Percentiles rank a stretch among this genome's conserved stretches.
Conservation (phyloP, 2,888 invertebrate genomes). For the Cremastobaeus sp. region DNA sequence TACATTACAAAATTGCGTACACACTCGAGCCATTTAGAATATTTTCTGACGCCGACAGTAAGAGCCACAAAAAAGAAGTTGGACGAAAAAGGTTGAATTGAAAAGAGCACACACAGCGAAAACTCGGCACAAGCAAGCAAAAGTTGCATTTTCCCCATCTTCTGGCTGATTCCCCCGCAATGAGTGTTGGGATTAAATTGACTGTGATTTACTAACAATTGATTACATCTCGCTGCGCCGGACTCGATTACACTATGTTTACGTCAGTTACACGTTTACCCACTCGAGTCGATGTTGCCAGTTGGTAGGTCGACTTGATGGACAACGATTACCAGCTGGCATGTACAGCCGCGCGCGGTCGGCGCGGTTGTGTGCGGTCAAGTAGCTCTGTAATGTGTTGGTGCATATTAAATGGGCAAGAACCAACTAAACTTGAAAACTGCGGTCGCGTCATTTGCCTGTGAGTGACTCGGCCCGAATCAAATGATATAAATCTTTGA, state of each 20-base stretch:
- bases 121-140: background rate
- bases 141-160: background rate
- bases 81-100: too few relatives aligned
- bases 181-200: constrained; percentile 63
- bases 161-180: constrained; percentile 7
- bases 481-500: too few relatives aligned
- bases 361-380: constrained; percentile 32
- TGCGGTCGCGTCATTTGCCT: too few relatives aligned
- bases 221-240: constrained; percentile 40
- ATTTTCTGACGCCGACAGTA: too few relatives aligned
- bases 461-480: too few relatives aligned
- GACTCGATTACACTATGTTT: constrained; percentile 41
- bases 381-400: constrained; percentile 36
- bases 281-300: constrained; percentile 34
- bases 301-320: constrained; percentile 12
- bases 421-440: constrained; percentile 18
- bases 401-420: constrained; percentile 47
- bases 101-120: too few relatives aligned
- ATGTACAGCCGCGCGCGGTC: constrained; percentile 26
- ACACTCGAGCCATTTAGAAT: too few relatives aligned
- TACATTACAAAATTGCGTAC: too few relatives aligned
- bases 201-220: constrained; percentile 44
- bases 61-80: too few relatives aligned
- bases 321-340: constrained; percentile 25
- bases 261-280: constrained; percentile 38